A percentile compares a stretch with the other conserved stretches of the same genome.
These are phyloP conservation scores for Excalfactoria chinensis DNA, from an alignment of 2,113 vertebrate species.

Conservation along the genomic window DNA sequence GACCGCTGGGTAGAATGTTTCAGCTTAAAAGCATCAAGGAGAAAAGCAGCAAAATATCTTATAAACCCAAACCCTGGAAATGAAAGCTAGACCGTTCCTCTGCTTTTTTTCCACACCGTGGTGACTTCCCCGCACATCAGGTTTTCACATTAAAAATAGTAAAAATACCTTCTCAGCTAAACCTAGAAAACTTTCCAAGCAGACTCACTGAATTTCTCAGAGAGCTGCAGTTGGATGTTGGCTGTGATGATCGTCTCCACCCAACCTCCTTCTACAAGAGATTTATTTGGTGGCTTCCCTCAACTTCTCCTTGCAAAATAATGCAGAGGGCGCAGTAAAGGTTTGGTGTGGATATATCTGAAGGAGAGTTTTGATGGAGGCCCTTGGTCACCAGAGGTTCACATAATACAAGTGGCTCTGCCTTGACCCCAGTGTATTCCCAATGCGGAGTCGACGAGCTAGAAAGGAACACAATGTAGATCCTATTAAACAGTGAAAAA, in stretches of 20 bases:
- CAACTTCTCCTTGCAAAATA: neutral
- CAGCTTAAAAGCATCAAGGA: neutral
- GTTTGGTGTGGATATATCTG: neutral
- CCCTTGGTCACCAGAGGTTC: accelerated
- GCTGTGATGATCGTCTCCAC: neutral
- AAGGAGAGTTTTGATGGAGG: neutral
- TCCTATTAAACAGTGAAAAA: neutral
- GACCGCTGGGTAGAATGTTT: neutral
- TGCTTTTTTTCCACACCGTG: neutral
- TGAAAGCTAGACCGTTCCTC: neutral
- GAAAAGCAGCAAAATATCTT: neutral
- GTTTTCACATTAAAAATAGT: neutral
- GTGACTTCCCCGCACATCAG: neutral
- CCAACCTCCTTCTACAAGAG: neutral
- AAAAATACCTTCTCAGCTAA: neutral
- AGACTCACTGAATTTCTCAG: neutral
- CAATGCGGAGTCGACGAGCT: too few species aligned
- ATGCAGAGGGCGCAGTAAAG: accelerated
- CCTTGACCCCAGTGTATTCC: neutral
- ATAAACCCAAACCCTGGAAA: neutral
- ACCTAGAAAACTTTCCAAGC: neutral
- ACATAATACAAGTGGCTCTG: neutral
- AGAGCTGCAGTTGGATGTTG: accelerated
- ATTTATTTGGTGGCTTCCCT: neutral
- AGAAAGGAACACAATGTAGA: neutral